Base-by-base conservation (phyloP, 2,113 vertebrate species). In the Chunga burmeisteri region DNA sequence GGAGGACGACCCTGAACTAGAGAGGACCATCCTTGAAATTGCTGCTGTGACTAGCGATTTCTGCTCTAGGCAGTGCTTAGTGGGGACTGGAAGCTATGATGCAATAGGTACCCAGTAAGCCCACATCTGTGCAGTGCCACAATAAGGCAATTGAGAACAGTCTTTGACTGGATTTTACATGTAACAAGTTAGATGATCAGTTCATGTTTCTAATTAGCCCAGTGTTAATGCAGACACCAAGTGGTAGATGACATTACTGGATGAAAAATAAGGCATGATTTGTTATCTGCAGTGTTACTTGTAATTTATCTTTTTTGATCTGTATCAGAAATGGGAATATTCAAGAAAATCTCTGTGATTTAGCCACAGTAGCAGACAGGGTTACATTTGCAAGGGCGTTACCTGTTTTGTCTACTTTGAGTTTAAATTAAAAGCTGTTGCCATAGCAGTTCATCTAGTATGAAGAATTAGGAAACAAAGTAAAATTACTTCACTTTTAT, bases 371-470 rank as follows among this genome's bases (percentile, higher is more conserved):
- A 87, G 56, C 72, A 94, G 42, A 46, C 10, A 7, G 36, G 29
- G 23, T 32, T 86, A 49, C 22, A 40, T 78, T 77, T 86, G 83
- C 63, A 84, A 49, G 77, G 38, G 36, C 91, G 44, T 70, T 72
- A 4, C 52, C 32, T 88, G 32, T 79, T 90, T 78, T 42, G 21
- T 68, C 67, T 83, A 44, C 46, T 78, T 65, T 49, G 49, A 84
- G 66, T 81, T 84, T n/a, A 81, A 94, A 96, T 77, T 61, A 88
- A 87, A 86, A 74, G 50, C 46, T 70, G 42, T 86, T 82, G 71
- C 2, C 8, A 80, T 58, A 18, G 50, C 42, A 66, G 38, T 66
- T 89, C 21, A 78, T 68, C 36, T 66, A 70, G 7, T 49, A 46
- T 27, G 50, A 96, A 78, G 27, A 78, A 81, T 81, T 81, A 74